Conservation (phyloP, 2,888 invertebrate genomes). For the Drosophila neonasuta region DNA sequence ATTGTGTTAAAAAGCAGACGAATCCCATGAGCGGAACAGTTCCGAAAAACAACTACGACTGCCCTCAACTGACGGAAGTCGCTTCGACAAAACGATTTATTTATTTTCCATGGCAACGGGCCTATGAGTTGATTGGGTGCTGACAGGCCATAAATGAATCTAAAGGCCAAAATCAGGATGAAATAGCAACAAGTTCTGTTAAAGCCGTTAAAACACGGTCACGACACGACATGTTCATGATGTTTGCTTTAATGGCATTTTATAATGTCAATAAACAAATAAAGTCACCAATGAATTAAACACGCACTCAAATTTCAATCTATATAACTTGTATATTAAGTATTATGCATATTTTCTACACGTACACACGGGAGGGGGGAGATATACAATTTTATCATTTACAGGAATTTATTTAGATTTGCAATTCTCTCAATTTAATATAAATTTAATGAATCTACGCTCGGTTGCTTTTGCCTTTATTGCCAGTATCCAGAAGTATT, state of each 20-base stretch:
- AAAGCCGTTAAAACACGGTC: slow-evolving; percentile 40
- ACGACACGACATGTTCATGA: slow-evolving; percentile 41
- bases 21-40: slow-evolving; percentile 9
- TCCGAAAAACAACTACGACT: slow-evolving; percentile 28
- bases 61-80: slow-evolving; percentile 40
- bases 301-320: slow-evolving; percentile 34
- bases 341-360: slow-evolving; percentile 34
- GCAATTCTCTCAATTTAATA: slow-evolving; percentile 49
- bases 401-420: slow-evolving; percentile 50
- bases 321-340: slow-evolving; percentile 36
- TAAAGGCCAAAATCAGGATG: slow-evolving; percentile 7
- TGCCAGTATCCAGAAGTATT: slow-evolving; percentile 28
- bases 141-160: slow-evolving; percentile 30
- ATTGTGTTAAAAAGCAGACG: neutral
- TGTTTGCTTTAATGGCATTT: slow-evolving; percentile 30
- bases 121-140: slow-evolving; percentile 20
- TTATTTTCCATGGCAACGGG: slow-evolving; percentile 61
- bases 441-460: slow-evolving; percentile 47
- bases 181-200: slow-evolving; percentile 56
- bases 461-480: neutral
- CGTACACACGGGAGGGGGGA: slow-evolving; percentile 12
- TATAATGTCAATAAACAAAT: slow-evolving; percentile 40
- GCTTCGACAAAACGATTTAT: slow-evolving; percentile 62
- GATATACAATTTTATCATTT: slow-evolving; percentile 51
- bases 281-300: slow-evolving; percentile 25